Conservation (phyloP, 2,113 vertebrate genomes). For the Actenoides hombroni region DNA sequence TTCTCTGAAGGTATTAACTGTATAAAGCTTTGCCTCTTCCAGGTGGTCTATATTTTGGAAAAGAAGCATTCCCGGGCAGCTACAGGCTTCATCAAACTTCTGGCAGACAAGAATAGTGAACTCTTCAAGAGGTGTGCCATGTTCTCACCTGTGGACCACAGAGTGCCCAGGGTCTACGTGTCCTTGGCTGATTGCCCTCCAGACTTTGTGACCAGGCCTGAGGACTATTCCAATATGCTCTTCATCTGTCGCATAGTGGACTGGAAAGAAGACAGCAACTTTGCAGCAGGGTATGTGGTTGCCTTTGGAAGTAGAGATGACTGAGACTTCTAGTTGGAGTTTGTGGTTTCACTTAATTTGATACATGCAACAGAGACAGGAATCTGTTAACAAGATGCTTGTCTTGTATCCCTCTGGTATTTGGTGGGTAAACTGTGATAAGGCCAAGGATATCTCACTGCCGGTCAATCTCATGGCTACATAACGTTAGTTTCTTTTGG, state of each 20-base stretch:
- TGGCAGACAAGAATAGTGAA: constrained; percentile 88
- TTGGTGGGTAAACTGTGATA: neutral
- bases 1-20: neutral
- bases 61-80: constrained; percentile 92
- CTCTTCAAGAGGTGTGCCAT: constrained; percentile 81
- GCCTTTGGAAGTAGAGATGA: neutral
- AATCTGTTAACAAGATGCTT: neutral
- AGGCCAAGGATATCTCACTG: neutral
- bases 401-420: neutral
- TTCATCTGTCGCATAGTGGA: constrained; percentile 91
- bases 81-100: constrained; percentile 89
- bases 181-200: constrained; percentile 86
- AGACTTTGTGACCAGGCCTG: constrained; percentile 81
- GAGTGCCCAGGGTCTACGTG: constrained; percentile 90
- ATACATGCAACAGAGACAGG: neutral
- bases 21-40: constrained; percentile 15
- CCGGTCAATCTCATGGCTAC: neutral
- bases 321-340: neutral
- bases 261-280: constrained; percentile 90
- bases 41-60: constrained; percentile 95
- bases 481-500: neutral
- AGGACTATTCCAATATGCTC: constrained; percentile 83
- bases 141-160: constrained; percentile 94
- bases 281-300: constrained; percentile 88
- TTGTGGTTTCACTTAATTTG: neutral